Conservation (phyloP, 2,888 invertebrate species). For the Lamellibrachia satsuma region DNA sequence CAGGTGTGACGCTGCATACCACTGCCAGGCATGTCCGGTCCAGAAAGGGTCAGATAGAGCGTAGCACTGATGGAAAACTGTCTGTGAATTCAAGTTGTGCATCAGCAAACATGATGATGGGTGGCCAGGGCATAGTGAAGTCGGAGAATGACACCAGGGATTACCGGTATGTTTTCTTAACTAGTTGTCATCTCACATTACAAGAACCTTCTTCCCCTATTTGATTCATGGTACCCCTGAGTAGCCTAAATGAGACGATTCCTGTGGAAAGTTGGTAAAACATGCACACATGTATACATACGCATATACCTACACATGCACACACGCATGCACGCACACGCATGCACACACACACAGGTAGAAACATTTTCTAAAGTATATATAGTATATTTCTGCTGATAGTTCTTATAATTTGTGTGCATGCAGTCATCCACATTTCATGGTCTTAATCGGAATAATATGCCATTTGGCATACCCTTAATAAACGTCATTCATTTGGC, state of each 20-base stretch:
- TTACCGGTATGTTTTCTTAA: background rate
- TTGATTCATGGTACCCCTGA: background rate
- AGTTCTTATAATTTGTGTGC: too few species aligned
- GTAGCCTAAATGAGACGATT: background rate
- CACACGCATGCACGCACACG: too few species aligned
- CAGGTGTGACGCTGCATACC: background rate
- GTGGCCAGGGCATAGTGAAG: background rate
- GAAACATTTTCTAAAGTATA: too few species aligned
- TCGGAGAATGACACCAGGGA: conserved; percentile 11
- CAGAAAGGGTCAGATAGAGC: background rate
- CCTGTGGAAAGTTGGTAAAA: background rate
- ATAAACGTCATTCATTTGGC: too few species aligned
- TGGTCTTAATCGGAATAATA: too few species aligned
- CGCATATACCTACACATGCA: too few species aligned
- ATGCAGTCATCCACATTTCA: too few species aligned
- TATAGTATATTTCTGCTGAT: too few species aligned
- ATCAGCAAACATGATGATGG: background rate
- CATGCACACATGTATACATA: too few species aligned
- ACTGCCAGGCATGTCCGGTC: background rate
- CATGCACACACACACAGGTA: too few species aligned
- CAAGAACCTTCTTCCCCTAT: background rate
- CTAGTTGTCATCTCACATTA: background rate
- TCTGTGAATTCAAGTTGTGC: background rate
- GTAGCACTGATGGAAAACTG: background rate
- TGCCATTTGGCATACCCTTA: too few species aligned